Conservation (phyloP, 2,888 invertebrate genomes). For the Melitaea athalia region DNA sequence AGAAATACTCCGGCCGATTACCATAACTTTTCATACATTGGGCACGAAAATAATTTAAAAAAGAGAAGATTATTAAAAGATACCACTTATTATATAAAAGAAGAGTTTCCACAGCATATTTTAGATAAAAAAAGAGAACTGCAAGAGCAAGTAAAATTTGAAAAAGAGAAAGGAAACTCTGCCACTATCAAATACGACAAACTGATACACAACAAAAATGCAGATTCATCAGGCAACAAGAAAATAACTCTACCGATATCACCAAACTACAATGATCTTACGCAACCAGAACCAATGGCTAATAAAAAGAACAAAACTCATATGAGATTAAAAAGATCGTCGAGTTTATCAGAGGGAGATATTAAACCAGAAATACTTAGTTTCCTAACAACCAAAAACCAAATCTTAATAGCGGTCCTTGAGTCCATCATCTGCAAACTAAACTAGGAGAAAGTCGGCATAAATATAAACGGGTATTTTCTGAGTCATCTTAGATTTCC, state of each 20-base stretch:
- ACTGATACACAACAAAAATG: neutral
- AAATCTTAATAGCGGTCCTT: neutral
- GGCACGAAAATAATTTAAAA: conserved; percentile 11
- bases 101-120: neutral
- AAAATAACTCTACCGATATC: neutral
- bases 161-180: neutral
- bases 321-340: conserved; percentile 1
- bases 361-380: conserved; percentile 9
- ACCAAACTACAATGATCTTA: conserved; percentile 1
- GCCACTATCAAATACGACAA: neutral
- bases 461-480: neutral
- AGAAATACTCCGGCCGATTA: conserved; percentile 3
- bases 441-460: no score
- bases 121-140: neutral
- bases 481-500: neutral
- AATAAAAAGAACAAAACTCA: conserved; percentile 20
- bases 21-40: conserved; percentile 8
- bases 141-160: neutral
- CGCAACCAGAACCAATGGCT: conserved; percentile 47
- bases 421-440: no score
- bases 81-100: neutral
- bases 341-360: conserved; percentile 9
- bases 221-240: neutral
- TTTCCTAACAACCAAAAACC: conserved; percentile 12
- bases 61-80: conserved; percentile 1